Evolutionary conservation across 1,140 invertebrate species (phyloP).

Genomic region (Vanessa atalanta): DNA sequence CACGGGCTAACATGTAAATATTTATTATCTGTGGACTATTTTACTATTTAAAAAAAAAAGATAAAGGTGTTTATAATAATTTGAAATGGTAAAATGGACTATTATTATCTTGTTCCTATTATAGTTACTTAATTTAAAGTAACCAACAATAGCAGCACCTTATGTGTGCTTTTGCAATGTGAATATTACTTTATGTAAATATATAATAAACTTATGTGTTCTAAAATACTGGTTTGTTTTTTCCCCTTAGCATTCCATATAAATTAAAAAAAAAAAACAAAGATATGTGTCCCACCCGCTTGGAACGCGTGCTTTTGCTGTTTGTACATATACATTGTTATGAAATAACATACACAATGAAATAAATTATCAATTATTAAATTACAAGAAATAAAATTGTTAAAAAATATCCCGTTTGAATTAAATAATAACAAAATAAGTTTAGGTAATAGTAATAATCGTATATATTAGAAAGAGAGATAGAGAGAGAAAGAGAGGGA

Average conservation of each 20-base stretch:
- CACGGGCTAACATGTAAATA: conserved; percentile 27
- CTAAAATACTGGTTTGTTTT: conserved; percentile 50
- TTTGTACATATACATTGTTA: no score
- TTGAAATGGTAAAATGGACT: conserved; percentile 23
- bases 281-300: no score
- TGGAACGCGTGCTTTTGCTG: no score
- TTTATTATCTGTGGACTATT: conserved; percentile 23
- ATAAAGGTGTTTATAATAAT: not conserved
- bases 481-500: no score
- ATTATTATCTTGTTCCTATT: conserved; percentile 41
- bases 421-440: no score
- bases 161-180: conserved; percentile 46
- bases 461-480: no score
- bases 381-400: no score
- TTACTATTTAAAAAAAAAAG: conserved; percentile 16
- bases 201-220: conserved; percentile 70
- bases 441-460: no score
- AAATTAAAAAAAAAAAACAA: no score
- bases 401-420: no score
- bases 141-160: conserved; percentile 35
- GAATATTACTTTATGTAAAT: conserved; percentile 72
- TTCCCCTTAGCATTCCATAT: not conserved
- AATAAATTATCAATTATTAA: no score
- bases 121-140: conserved; percentile 34
- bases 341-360: no score